Percentiles rank a stretch among this genome's conserved stretches.
Conservation (phyloP, 2,113 vertebrate species). For the Pterocles orientalis region DNA sequence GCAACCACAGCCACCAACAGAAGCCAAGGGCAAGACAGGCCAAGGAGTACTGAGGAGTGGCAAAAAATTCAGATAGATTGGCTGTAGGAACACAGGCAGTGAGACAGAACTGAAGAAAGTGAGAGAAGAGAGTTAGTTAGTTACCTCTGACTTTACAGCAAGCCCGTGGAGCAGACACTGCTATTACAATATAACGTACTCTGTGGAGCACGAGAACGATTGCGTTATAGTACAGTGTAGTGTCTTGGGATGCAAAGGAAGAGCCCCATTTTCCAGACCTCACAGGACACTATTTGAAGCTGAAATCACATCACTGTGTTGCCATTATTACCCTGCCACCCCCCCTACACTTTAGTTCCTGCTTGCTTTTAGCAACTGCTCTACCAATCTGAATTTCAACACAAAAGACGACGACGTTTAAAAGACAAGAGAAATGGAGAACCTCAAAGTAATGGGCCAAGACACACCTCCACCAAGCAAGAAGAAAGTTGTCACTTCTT, state of each 20-base stretch:
- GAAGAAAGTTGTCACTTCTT: not conserved
- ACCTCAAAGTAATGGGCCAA: not conserved
- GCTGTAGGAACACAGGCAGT: not conserved
- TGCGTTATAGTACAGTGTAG: not conserved
- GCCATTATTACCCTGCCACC: not conserved
- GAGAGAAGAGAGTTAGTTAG: not conserved
- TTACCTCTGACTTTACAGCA: not conserved
- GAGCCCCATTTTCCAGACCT: not conserved
- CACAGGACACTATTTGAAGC: not conserved
- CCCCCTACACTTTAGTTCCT: not conserved
- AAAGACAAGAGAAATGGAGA: not conserved
- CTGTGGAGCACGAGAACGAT: not conserved
- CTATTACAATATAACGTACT: not conserved
- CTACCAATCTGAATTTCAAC: not conserved
- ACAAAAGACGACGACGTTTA: not conserved
- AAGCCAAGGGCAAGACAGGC: not conserved
- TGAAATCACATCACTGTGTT: not conserved
- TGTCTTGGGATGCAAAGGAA: not conserved
- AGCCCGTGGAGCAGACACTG: not conserved
- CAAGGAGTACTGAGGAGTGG: not conserved
- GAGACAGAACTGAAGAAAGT: not conserved
- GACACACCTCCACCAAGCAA: not conserved
- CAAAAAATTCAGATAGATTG: not conserved
- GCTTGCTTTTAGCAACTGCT: not conserved
- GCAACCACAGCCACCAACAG: not conserved